Evolutionary conservation across 2,797 vertebrate species (phyloP).

Genomic region (Argentina silus): DNA sequence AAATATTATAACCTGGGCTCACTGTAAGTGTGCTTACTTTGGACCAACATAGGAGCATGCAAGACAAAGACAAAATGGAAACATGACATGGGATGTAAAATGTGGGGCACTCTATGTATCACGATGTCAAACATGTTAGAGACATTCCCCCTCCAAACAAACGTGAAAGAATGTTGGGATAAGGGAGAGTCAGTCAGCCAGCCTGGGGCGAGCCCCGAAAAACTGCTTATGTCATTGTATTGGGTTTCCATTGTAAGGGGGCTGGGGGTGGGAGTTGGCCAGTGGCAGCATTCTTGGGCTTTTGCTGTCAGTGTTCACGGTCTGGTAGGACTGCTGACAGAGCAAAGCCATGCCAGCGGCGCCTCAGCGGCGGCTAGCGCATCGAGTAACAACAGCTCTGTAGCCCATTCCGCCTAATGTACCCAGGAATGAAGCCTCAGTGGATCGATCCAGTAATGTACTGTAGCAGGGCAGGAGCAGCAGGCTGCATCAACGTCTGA

Average conservation of each 20-base stretch:
- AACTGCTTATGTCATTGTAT: slow-evolving; percentile 38
- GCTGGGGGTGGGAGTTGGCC: slow-evolving; percentile 8
- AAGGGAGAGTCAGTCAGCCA: not conserved
- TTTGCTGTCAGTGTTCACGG: slow-evolving; percentile 35
- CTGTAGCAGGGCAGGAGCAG: not conserved
- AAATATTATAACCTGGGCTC: not conserved
- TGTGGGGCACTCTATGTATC: not conserved
- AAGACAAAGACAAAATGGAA: not conserved
- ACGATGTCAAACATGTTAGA: not conserved
- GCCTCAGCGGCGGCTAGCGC: slow-evolving; percentile 31
- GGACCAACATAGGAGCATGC: not conserved
- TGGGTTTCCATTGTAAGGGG: slow-evolving; percentile 36
- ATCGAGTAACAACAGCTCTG: slow-evolving; percentile 34
- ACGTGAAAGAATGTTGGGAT: not conserved
- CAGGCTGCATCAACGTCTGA: not conserved
- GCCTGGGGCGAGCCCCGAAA: slow-evolving; percentile 16
- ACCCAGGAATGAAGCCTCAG: slow-evolving; percentile 30
- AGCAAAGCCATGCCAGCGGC: slow-evolving; percentile 29
- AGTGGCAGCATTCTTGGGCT: slow-evolving; percentile 40
- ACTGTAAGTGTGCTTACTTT: not conserved
- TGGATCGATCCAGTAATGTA: slow-evolving; percentile 25
- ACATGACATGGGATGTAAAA: not conserved
- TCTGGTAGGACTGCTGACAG: slow-evolving; percentile 41
- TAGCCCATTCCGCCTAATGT: slow-evolving; percentile 31
- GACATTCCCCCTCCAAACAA: not conserved